Evolutionary conservation across 2,797 vertebrate genomes (phyloP), one percentile per base, ranked within the genome.

Genomic region (Phalanger gymnotis): DNA sequence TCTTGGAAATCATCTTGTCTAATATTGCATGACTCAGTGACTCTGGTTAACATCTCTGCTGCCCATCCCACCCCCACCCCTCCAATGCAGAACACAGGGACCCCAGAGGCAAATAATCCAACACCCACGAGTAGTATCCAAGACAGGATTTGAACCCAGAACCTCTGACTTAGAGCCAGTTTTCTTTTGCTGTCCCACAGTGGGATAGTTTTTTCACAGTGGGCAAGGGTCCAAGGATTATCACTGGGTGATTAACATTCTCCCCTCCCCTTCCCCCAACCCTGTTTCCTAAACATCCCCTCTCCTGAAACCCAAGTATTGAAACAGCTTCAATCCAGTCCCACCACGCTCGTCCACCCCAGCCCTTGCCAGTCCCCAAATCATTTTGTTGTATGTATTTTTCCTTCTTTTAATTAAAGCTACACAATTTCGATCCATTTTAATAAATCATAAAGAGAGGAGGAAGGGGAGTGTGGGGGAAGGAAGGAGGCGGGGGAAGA

Each of bases 361-460:
- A 97, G 93, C 0, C 0, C 66, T 95, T 97, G 94, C 95, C 96
- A 87, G 95, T 98, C 97, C 96, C 95, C 94, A 95, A 97, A 98
- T 96, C 22, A 94, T 96, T 98, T 98, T 93, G 97, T 94, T 97
- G 95, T 95, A 93, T 47, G 92, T 97, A 97, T 97, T 97, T 98
- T 98, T 96, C 57, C 95, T 97, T 96, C 96, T 98, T 98, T 98
- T 98, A 98, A 98, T 98, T 98, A 98, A 92, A 96, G 73, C 93
- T 91, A 31, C 94, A 91, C 25, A 0, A 7, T 96, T 97, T 96
- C 91, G 96, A 93, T 93, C 92, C 7, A 0, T 92, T 95, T 92
- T 96, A 97, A 98, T 96, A 98, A 97, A 97, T 97, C 97, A 98
- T 95, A 96, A 98, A 96, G 94, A 96, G 96, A 66, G 2, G 61